Evolutionary conservation across 2,113 vertebrate species (phyloP).

Genomic region (Xiphophorus couchianus): DNA sequence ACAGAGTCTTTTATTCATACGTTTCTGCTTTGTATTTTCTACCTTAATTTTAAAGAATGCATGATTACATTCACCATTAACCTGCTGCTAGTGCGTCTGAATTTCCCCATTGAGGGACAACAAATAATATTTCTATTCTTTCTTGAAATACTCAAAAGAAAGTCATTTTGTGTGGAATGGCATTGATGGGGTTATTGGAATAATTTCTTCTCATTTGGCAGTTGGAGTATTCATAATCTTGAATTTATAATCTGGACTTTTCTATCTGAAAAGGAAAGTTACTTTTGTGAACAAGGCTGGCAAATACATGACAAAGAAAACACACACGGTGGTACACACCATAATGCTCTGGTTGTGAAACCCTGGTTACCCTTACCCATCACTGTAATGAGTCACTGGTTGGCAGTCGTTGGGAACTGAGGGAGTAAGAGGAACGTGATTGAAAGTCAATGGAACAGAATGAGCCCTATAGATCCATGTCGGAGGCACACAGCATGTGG

Average conservation of each 20-base stretch:
- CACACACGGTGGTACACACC: not conserved
- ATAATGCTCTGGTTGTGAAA: constrained; percentile 45
- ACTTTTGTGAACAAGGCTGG: constrained; percentile 8
- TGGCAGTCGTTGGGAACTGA: constrained; percentile 38
- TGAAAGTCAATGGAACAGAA: constrained; percentile 71
- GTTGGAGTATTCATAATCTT: not conserved
- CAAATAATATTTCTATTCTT: no score
- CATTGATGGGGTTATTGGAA: not conserved
- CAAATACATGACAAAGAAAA: constrained; percentile 22
- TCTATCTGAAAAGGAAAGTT: constrained; percentile 36
- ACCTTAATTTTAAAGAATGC: no score
- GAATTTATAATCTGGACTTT: constrained; percentile 3
- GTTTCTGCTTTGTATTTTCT: no score
- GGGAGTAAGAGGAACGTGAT: constrained; percentile 57
- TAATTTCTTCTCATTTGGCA: not conserved
- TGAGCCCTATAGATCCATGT: constrained; percentile 66
- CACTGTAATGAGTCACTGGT: constrained; percentile 53
- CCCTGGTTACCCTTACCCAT: constrained; percentile 47
- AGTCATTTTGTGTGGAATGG: not conserved
- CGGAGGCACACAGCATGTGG: constrained; percentile 37
- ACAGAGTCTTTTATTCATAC: no score
- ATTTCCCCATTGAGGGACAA: no score
- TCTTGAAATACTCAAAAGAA: not conserved
- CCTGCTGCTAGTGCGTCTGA: no score
- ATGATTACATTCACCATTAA: no score